Conservation (phyloP, 2,113 vertebrate species). For the Albula goreensis region DNA sequence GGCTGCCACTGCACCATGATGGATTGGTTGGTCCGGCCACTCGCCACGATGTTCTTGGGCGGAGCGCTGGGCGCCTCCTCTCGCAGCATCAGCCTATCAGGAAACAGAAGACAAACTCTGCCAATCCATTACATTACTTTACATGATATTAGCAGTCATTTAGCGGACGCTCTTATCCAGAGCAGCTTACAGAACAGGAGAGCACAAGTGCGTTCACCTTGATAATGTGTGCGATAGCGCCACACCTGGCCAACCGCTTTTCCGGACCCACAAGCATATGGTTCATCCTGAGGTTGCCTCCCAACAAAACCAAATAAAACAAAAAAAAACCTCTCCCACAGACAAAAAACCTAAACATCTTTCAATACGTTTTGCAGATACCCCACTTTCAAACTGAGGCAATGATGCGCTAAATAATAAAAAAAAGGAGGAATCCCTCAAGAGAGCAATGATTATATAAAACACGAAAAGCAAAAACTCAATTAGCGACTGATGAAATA, state of each 20-base stretch:
- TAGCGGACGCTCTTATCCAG: too few species aligned
- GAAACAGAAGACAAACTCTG: neutral
- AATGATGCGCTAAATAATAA: neutral
- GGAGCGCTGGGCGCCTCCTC: slow-evolving; percentile 94
- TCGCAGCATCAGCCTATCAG: slow-evolving; percentile 81
- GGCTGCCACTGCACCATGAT: slow-evolving; percentile 99
- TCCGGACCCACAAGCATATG: too few species aligned
- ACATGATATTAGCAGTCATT: too few species aligned
- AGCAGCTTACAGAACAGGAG: neutral
- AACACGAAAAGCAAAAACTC: neutral
- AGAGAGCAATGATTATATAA: neutral
- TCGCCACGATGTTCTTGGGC: slow-evolving; percentile 93
- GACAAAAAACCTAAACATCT: too few species aligned
- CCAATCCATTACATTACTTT: neutral
- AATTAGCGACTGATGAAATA: slow-evolving; percentile 4
- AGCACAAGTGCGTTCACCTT: too few species aligned
- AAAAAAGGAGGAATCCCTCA: neutral
- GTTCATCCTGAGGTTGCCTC: too few species aligned
- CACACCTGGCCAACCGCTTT: too few species aligned
- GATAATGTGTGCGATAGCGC: too few species aligned
- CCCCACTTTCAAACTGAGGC: neutral
- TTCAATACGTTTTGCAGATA: neutral
- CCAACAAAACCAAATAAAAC: too few species aligned
- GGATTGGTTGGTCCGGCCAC: slow-evolving; percentile 93
- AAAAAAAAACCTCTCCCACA: too few species aligned